phyloP scores from a whole-genome alignment of 1,140 invertebrate species.

The Paracyclopina nana region DNA sequence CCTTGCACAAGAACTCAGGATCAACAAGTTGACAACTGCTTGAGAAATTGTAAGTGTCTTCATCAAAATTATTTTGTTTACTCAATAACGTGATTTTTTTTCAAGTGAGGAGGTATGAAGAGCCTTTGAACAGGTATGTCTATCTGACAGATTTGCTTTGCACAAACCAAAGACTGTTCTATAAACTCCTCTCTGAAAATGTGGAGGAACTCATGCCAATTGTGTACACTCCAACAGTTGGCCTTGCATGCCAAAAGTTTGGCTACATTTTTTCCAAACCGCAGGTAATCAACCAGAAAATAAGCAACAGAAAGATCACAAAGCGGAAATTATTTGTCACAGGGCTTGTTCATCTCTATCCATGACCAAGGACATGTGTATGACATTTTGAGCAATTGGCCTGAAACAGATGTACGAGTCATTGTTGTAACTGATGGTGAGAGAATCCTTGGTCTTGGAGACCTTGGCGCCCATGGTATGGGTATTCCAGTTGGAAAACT shows the following conservation, averaged over 20 bases:
- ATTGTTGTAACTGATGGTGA: slow-evolving; percentile 91
- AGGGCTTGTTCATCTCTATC: slow-evolving; percentile 83
- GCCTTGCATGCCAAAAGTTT: slow-evolving; percentile 88
- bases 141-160: slow-evolving; percentile 72
- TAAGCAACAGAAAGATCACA: not conserved
- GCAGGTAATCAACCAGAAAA: no score
- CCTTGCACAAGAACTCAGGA: slow-evolving; percentile 78
- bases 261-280: slow-evolving; percentile 82
- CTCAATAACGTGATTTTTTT: not conserved
- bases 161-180: slow-evolving; percentile 87
- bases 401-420: slow-evolving; percentile 71
- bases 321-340: slow-evolving; percentile 17
- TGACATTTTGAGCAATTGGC: slow-evolving; percentile 74
- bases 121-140: slow-evolving; percentile 71
- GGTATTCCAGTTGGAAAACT: slow-evolving; percentile 92
- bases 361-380: slow-evolving; percentile 85
- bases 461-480: slow-evolving; percentile 84
- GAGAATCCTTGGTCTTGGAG: slow-evolving; percentile 76
- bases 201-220: slow-evolving; percentile 90
- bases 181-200: slow-evolving; percentile 74
- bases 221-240: slow-evolving; percentile 94
- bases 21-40: slow-evolving; percentile 66
- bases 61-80: no score
- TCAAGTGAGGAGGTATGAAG: slow-evolving; percentile 39
- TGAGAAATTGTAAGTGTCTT: slow-evolving; percentile 37